Evolutionary conservation across 2,113 vertebrate species (phyloP).

Genomic region (Rynchops niger): DNA sequence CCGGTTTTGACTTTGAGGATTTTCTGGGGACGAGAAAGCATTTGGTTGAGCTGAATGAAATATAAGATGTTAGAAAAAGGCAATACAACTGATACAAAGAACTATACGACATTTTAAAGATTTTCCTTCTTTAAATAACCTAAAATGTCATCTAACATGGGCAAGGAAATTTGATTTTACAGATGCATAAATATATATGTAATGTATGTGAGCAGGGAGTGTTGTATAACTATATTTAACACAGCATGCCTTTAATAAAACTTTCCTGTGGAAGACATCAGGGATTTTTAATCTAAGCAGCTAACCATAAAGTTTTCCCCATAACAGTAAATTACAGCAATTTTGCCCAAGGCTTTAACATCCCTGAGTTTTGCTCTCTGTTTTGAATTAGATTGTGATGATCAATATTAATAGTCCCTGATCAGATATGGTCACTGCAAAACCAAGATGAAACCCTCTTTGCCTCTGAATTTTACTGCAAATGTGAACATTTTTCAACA

Average conservation of each 20-base stretch:
- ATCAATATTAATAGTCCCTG: constrained; percentile 58
- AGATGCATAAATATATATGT: neutral
- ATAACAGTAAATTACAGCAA: constrained; percentile 20
- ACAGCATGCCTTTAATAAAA: neutral
- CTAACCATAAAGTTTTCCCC: constrained; percentile 1
- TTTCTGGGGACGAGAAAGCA: neutral
- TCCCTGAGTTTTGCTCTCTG: neutral
- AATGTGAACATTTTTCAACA: constrained; percentile 41
- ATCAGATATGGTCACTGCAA: constrained; percentile 21
- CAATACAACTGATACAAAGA: neutral
- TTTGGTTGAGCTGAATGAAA: neutral
- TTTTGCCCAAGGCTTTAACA: constrained; percentile 14
- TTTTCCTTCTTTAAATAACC: neutral
- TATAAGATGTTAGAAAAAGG: neutral
- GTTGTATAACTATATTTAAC: neutral
- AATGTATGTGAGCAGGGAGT: neutral
- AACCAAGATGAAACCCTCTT: constrained; percentile 4
- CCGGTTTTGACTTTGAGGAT: neutral
- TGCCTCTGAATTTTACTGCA: constrained; percentile 29
- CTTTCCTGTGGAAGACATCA: neutral
- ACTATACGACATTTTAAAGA: neutral
- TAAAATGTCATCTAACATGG: neutral
- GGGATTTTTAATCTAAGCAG: constrained; percentile 27
- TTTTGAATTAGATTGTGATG: constrained; percentile 31
- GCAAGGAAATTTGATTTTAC: constrained; percentile 13